Evolutionary conservation across 2,888 invertebrate species (phyloP).

Genomic region (Eueremaeus valkanovi): DNA sequence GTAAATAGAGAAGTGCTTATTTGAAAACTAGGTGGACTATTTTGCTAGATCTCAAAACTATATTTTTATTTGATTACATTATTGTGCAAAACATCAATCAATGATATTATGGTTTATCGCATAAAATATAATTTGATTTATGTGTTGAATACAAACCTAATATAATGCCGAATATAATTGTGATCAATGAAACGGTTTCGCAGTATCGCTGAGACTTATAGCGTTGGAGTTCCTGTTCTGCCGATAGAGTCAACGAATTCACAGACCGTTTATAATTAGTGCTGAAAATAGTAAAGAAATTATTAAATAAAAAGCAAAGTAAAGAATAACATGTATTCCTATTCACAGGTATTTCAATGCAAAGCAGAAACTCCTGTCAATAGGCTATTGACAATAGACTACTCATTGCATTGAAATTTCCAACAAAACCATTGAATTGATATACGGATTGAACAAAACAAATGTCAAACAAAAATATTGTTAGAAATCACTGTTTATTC

Average conservation of each 20-base stretch:
- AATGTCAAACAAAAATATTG: too few relatives aligned
- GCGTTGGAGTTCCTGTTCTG: slow-evolving; percentile 41
- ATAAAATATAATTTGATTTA: too few relatives aligned
- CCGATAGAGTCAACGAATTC: slow-evolving; percentile 33
- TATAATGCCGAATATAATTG: slow-evolving; percentile 40
- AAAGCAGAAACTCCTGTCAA: not conserved
- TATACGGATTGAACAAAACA: not conserved
- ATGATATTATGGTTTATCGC: too few relatives aligned
- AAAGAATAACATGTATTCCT: not conserved
- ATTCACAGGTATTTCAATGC: not conserved
- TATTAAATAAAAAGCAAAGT: not conserved
- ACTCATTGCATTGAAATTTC: too few relatives aligned
- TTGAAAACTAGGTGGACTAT: too few relatives aligned
- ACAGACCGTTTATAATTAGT: slow-evolving; percentile 29
- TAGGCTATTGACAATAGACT: too few relatives aligned
- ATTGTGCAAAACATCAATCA: too few relatives aligned
- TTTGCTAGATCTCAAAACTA: too few relatives aligned
- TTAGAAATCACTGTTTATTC: too few relatives aligned
- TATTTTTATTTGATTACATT: too few relatives aligned
- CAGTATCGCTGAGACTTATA: slow-evolving; percentile 42
- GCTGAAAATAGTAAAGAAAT: slow-evolving; percentile 5
- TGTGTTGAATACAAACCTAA: slow-evolving; percentile 24
- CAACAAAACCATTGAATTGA: too few relatives aligned
- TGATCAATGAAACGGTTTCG: slow-evolving; percentile 42
- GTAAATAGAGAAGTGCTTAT: too few relatives aligned